A percentile compares a stretch with the other conserved stretches of the same genome.
Conservation (phyloP, 2,888 invertebrate genomes). For the Eulithis testata region DNA sequence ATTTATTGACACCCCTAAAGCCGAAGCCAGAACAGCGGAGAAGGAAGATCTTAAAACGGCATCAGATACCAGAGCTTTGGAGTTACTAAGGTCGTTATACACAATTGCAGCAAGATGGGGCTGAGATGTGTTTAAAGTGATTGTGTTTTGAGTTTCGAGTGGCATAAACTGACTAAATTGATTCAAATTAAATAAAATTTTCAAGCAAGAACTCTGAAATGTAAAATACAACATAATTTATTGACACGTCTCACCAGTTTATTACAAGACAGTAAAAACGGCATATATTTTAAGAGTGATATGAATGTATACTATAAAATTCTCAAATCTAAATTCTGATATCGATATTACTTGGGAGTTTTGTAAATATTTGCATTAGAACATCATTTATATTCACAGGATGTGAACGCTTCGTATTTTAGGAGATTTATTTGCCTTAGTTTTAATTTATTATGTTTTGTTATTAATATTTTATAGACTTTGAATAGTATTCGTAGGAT, state of each 20-base stretch:
- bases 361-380: conserved; percentile 23
- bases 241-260: background rate
- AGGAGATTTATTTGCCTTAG: conserved; percentile 39
- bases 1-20: conserved; percentile 64
- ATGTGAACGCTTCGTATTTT: conserved; percentile 1
- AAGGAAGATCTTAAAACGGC: conserved; percentile 70
- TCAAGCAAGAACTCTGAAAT: conserved; percentile 8
- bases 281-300: background rate
- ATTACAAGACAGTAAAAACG: background rate
- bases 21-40: conserved; percentile 71
- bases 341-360: background rate
- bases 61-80: conserved; percentile 91
- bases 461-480: conserved; percentile 47
- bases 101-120: conserved; percentile 94
- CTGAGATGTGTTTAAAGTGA: conserved; percentile 50
- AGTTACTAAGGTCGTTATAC: conserved; percentile 92
- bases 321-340: background rate
- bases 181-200: conserved; percentile 8
- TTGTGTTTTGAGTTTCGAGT: conserved; percentile 43
- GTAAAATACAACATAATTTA: background rate
- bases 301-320: too few species aligned
- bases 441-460: conserved; percentile 51
- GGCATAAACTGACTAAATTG: conserved; percentile 50
- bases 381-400: background rate
- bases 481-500: conserved; percentile 41